Conservation (phyloP, 1,140 invertebrate species). For the Neotoxoptera formosana region DNA sequence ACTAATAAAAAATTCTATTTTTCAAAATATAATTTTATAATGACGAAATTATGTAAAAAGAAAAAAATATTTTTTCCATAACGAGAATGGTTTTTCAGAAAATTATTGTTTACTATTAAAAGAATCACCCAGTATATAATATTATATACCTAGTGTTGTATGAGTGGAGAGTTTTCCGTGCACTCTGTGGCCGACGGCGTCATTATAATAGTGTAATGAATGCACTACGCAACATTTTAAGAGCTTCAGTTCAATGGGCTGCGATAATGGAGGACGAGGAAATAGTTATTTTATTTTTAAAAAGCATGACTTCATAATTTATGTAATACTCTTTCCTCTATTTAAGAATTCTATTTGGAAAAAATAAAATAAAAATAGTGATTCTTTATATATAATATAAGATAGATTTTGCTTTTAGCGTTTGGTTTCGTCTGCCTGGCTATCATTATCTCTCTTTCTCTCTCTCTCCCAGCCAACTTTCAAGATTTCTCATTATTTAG, state of each 20-base stretch:
- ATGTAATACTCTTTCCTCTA: neutral
- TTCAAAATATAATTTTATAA: neutral
- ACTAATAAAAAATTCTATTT: too few relatives aligned
- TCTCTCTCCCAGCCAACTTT: neutral
- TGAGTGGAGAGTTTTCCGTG: neutral
- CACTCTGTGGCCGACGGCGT: neutral
- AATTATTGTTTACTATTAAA: neutral
- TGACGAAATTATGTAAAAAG: neutral
- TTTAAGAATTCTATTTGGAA: neutral
- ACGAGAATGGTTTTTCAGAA: neutral
- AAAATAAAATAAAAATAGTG: neutral
- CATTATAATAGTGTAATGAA: constrained; percentile 36
- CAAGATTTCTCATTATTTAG: neutral
- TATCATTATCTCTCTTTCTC: neutral
- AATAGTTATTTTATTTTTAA: constrained; percentile 29
- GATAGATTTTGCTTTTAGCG: neutral
- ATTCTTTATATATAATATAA: neutral
- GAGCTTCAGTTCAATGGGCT: constrained; percentile 5
- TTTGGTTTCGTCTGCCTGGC: neutral
- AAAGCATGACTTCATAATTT: neutral
- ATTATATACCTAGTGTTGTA: neutral
- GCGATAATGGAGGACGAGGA: constrained; percentile 29
- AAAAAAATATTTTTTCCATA: neutral
- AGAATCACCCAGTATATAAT: neutral
- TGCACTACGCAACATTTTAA: neutral